Conservation (phyloP, 2,888 invertebrate species). For the Allolobophora icterica region DNA sequence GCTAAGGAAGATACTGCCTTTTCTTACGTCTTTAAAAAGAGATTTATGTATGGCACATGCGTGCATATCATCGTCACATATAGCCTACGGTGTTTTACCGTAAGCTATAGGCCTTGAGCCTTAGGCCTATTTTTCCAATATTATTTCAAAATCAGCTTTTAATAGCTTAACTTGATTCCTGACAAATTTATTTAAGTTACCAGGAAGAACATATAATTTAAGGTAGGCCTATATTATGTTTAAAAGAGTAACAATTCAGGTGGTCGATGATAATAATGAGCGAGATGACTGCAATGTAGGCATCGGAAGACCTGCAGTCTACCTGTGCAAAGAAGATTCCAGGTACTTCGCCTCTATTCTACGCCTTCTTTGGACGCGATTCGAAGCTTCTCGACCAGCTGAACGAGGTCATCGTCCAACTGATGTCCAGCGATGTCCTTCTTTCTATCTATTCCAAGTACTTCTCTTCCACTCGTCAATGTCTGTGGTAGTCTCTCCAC, state of each 20-base stretch:
- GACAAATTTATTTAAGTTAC: too few relatives aligned
- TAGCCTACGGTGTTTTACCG: too few relatives aligned
- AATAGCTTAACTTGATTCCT: too few relatives aligned
- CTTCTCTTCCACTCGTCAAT: conserved; percentile 13
- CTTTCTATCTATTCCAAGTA: conserved; percentile 27
- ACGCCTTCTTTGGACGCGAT: conserved; percentile 31
- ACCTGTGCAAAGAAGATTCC: conserved; percentile 29
- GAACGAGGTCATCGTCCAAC: conserved; percentile 27
- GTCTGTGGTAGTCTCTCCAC: conserved; percentile 1
- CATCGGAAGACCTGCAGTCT: conserved; percentile 15
- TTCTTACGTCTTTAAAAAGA: too few relatives aligned
- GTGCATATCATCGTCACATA: too few relatives aligned
- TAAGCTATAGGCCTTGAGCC: too few relatives aligned
- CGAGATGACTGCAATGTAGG: not conserved
- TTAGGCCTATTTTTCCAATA: too few relatives aligned
- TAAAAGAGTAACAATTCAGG: not conserved
- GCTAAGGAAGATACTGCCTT: too few relatives aligned
- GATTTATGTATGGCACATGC: too few relatives aligned
- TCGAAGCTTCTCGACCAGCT: conserved; percentile 3
- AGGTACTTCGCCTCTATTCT: not conserved
- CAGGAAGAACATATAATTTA: too few relatives aligned
- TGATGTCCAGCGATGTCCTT: conserved; percentile 30
- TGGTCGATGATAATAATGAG: not conserved
- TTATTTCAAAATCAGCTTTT: too few relatives aligned
- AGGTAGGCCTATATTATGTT: too few relatives aligned